Evolutionary conservation across 2,888 invertebrate species (phyloP), one percentile per base, ranked within the genome.

Genomic region (Dynastes hyllus): DNA sequence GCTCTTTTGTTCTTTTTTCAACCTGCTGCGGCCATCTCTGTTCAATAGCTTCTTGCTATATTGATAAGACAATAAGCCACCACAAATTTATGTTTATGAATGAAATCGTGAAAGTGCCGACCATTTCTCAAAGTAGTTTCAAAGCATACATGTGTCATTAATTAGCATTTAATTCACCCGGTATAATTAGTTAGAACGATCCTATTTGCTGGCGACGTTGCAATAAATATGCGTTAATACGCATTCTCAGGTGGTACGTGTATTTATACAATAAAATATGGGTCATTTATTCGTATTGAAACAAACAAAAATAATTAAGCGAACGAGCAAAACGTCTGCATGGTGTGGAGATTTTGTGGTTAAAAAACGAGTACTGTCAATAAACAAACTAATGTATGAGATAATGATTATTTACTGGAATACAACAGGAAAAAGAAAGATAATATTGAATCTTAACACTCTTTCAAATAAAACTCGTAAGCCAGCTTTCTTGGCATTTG

Each of bases 61-160:
- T 51, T 70, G 69, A 70, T 51, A 70, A 53, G 51, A 70, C 69
- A 29, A 70, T 70, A 70, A 50, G 13, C 69, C 27, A 27, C 51
- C 27, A 22, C n/a, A 70, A 70, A 70, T 70, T 29, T 51, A 70
- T 51, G 69, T 51, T 70, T 70, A 29, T 70, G 69, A 70, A 70
- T 70, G 69, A 51, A 53, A 51, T 5, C 22, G 69, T 6, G 6
- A 22, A 51, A 53, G 27, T 70, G 13, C 51, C 51, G 45, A 67
- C 22, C 29, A 27, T 27, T 70, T 70, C 22, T 70, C 50, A 70
- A 70, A 40, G 37, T 45, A 40, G 40, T 66, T 40, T 40, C 66
- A 40, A 40, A 11, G 37, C 13, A 40, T 37, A n/a, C 11, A 29
- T 27, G 22, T 11, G 65, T 32, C n/a, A 66, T 66, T 16, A 66